Percentiles rank a stretch among this genome's conserved stretches.
Evolutionary conservation across 1,140 invertebrate species (phyloP).

Genomic region (Cherax quadricarinatus): DNA sequence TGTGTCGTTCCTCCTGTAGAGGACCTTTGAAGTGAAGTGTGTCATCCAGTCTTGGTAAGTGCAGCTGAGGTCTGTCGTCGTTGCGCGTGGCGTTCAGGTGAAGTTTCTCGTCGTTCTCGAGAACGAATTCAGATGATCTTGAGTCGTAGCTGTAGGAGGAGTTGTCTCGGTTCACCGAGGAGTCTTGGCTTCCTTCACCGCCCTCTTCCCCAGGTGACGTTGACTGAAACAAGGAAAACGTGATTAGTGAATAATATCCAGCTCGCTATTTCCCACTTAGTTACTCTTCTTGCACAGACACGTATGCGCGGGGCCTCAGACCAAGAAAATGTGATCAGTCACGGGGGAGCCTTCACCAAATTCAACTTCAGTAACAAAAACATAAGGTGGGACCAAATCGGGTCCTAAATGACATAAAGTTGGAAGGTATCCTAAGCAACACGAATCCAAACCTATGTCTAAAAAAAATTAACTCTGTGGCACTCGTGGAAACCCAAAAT

Average conservation of each 20-base stretch:
- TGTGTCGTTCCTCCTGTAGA: neutral
- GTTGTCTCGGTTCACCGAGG: neutral
- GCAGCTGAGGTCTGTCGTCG: constrained; percentile 37
- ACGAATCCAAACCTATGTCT: too few relatives aligned
- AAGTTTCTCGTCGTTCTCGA: constrained; percentile 32
- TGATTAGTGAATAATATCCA: neutral
- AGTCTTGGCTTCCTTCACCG: neutral
- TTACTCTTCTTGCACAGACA: neutral
- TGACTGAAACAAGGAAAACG: constrained; percentile 3
- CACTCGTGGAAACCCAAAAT: too few relatives aligned
- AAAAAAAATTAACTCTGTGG: too few relatives aligned
- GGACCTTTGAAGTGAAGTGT: constrained; percentile 30
- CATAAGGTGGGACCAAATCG: too few relatives aligned
- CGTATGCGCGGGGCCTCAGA: too few relatives aligned
- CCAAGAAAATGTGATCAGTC: too few relatives aligned
- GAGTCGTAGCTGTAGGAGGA: constrained; percentile 32
- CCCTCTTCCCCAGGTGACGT: constrained; percentile 42
- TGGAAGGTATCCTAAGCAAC: too few relatives aligned
- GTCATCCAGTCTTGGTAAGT: constrained; percentile 41
- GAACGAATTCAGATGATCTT: constrained; percentile 15
- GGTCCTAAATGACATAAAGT: too few relatives aligned
- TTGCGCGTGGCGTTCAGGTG: neutral
- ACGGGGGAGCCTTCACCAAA: too few relatives aligned
- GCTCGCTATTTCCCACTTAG: neutral
- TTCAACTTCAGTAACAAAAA: too few relatives aligned